Evolutionary conservation across 2,113 vertebrate genomes (phyloP).

Genomic region (Cyanoderma ruficeps): DNA sequence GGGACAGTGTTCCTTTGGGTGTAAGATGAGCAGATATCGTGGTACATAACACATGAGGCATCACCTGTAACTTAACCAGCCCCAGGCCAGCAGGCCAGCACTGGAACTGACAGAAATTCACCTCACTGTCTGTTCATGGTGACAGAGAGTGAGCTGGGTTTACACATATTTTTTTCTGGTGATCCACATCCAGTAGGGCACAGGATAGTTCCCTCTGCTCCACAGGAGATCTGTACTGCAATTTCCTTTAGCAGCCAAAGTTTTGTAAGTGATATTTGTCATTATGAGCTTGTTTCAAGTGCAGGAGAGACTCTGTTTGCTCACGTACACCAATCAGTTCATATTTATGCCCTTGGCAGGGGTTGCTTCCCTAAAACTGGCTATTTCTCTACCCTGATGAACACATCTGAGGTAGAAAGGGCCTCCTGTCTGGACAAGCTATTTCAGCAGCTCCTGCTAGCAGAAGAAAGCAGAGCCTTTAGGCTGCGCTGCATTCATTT

Average conservation of each 20-base stretch:
- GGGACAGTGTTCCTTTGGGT: not conserved
- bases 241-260: not conserved
- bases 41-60: not conserved
- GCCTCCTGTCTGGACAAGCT: not conserved
- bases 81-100: not conserved
- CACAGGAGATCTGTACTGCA: not conserved
- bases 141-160: not conserved
- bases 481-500: not conserved
- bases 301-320: not conserved
- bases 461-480: not conserved
- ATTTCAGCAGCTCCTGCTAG: not conserved
- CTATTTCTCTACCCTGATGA: not conserved
- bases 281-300: not conserved
- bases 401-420: not conserved
- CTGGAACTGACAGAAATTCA: not conserved
- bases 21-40: fast-evolving
- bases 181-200: not conserved
- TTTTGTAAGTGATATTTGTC: not conserved
- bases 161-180: fast-evolving
- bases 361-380: not conserved
- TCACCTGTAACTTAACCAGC: not conserved
- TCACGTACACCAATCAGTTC: not conserved
- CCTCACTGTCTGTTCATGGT: not conserved
- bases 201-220: not conserved
- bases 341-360: not conserved